Base-by-base conservation (phyloP, 2,113 vertebrate species). In the Ornithorhynchus anatinus region DNA sequence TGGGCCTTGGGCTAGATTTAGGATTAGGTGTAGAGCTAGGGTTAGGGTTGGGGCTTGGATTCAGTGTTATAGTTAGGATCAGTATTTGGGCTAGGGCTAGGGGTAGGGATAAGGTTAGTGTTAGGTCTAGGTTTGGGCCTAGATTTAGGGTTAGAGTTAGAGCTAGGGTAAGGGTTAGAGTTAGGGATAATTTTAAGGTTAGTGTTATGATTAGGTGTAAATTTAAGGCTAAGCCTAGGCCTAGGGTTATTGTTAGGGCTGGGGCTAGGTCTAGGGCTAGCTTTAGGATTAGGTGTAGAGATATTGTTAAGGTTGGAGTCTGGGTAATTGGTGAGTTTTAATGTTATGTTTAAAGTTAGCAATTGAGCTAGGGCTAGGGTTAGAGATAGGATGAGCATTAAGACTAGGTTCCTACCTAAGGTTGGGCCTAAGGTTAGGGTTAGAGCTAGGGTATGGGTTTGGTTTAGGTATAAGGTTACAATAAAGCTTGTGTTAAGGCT, bases 261-360 rank as follows among this genome's bases (percentile, higher is more conserved):
- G 61, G 57, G 68, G 2, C 4, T 70, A 70, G 67, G 67, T 54
- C 10, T 70, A 2, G 2, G 68, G 3, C 4, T 70, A 1, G 68
- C 6, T 56, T 70, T 70, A 70, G 68, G 68, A 5, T 70, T 70
- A 70, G 68, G 68, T 44, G 60, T 59, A 57, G 57, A 57, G 40
- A 2, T 35, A 36, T 7, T 56, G 14, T 70, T 5, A 37, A 57
- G 54, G 31, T 2, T 36, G 27, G 68, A 42, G 14, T 60, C 19
- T 36, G 68, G 54, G 40, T 59, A 35, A 35, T 40, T 3, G 40
- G 3, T 47, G 6, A 6, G 2, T 29, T 1, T 43, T 25, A 6
- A 42, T 29, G 9, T 43, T 25, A 22, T 56, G 42, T 2, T 71
- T 25, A 29, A 44, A 43, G 38, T 44, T 61, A 36, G 45, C 57